phyloP scores from a whole-genome alignment of 1,140 invertebrate genomes.

The Cephus cinctus region DNA sequence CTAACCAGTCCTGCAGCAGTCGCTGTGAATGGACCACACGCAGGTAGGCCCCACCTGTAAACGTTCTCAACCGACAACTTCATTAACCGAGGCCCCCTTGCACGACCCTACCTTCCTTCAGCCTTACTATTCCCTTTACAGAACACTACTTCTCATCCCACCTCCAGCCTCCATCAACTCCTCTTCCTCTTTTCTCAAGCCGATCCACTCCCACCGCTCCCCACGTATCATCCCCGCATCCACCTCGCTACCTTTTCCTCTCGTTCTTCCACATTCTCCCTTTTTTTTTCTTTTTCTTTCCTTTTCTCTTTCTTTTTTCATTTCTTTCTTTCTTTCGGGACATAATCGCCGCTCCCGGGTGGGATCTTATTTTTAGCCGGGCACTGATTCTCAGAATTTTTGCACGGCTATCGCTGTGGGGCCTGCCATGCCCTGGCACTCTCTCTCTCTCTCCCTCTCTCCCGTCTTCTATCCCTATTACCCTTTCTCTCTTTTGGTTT shows the following conservation, averaged over 20 bases:
- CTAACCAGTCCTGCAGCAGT: slow-evolving; percentile 37
- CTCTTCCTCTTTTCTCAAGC: slow-evolving; percentile 3
- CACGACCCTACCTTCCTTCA: slow-evolving; percentile 20
- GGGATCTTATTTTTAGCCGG: slow-evolving; percentile 53
- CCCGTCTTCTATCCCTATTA: slow-evolving; percentile 8
- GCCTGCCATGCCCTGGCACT: slow-evolving; percentile 18
- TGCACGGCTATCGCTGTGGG: slow-evolving; percentile 30
- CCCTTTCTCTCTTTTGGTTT: too few species aligned
- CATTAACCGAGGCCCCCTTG: slow-evolving; percentile 46
- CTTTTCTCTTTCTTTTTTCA: not conserved
- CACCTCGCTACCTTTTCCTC: too few species aligned
- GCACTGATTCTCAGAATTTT: slow-evolving; percentile 49
- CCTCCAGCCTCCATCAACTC: slow-evolving; percentile 7
- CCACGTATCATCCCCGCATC: slow-evolving; percentile 8
- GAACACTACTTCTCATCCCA: slow-evolving; percentile 6
- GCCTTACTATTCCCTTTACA: slow-evolving; percentile 22
- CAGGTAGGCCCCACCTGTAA: slow-evolving; percentile 52
- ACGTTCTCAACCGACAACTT: slow-evolving; percentile 55
- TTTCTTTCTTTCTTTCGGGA: slow-evolving; percentile 37
- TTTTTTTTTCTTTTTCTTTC: slow-evolving; percentile 31
- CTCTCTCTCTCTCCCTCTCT: slow-evolving; percentile 9
- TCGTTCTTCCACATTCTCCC: slow-evolving; percentile 23
- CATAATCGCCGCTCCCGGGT: slow-evolving; percentile 53
- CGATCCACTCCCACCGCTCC: slow-evolving; percentile 13
- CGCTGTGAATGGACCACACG: slow-evolving; percentile 55